Evolutionary conservation across 2,888 invertebrate genomes (phyloP), one percentile per base, ranked within the genome.

Genomic region (Plemyria rubiginata): DNA sequence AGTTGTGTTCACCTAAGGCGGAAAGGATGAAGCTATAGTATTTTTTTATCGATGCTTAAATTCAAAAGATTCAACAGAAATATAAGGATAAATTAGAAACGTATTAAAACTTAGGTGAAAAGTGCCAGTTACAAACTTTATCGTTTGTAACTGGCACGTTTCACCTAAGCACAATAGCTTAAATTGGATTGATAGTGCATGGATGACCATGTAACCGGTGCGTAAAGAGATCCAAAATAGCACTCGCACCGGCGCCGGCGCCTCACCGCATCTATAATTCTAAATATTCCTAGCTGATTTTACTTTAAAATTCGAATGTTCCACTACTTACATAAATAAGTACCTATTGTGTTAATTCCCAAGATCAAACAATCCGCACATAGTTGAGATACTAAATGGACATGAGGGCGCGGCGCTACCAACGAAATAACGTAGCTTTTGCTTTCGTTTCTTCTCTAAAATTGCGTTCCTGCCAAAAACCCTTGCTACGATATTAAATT

Each of bases 381-480:
- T 80, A 79, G 84, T 84, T 76, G 78, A 76, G 76, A 80, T 76
- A 72, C 68, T 75, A 70, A 72, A 77, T 75, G 75, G 66, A 67
- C 70, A 62, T 62, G 70, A 61, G 43, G 67, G 54, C 51, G 59
- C 22, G 67, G 54, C 52, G 59, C 63, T 51, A 65, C 22, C 28
- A 57, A 57, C 51, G 43, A 59, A 66, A 67, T 56, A 22, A 22
- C 22, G 22, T 22, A 22, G 22, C 51, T 62, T 62, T 57, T 52
- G 63, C 73, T 79, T 79, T 78, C 81, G 45, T 16, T 73, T 70
- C 69, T 53, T 65, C 69, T 70, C 65, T 73, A 78, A 75, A 78
- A 74, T 84, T 85, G 86, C 78, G 73, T 71, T 55, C 62, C 68
- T 88, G 87, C 89, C 88, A 89, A 86, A 52, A 54, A 52, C 50